Evolutionary conservation across 1,140 invertebrate genomes (phyloP), one percentile per base, ranked within the genome.

Genomic region (Temnothorax longispinosus): DNA sequence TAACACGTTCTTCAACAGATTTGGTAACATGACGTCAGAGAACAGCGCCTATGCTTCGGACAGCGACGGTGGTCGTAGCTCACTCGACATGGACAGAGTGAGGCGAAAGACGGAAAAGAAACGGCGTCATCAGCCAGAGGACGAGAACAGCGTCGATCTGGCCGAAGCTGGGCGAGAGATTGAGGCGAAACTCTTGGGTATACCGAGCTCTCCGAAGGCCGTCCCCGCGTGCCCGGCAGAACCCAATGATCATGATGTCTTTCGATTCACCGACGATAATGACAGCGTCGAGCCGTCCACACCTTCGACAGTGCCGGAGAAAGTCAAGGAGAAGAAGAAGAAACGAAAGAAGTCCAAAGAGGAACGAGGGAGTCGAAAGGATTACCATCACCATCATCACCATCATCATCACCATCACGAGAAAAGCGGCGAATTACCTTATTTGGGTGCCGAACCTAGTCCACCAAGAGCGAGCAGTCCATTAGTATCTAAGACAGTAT

Each of bases 271-370:
- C 5, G 96, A 97, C 89, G 96, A 96, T 60, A 97, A 96, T 91
- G 97, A 97, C 56, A 96, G 95, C 50, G 87, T 94, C 15, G 95
- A 96, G 87, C 93, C 94, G 7, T 92, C 95, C 4, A 94, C 93
- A 0, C 93, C 94, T 3, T 93, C 91, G 10, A 88, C 93, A 11
- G 91, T 92, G 0, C 93, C 95, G 18, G 96, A 96, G 15, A 96
- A 96, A 85, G 95, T 96, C 27, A 97, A 97, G 90, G 97, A 98
- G 87, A 98, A 97, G 92, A 98, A 97, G 92, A 98, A 98, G 94
- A 98, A 98, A 91, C 96, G 98, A 71, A 98, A 98, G 91, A 97
- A 97, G 90, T 97, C 96, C 32, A 98, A 97, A 91, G 98, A 98
- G 90, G 97, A 98, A 81, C 96, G 97, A 27, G 27, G 27, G 75